phyloP scores from a whole-genome alignment of 92 coral and sea anemone species.

The Palythoa grandis region DNA sequence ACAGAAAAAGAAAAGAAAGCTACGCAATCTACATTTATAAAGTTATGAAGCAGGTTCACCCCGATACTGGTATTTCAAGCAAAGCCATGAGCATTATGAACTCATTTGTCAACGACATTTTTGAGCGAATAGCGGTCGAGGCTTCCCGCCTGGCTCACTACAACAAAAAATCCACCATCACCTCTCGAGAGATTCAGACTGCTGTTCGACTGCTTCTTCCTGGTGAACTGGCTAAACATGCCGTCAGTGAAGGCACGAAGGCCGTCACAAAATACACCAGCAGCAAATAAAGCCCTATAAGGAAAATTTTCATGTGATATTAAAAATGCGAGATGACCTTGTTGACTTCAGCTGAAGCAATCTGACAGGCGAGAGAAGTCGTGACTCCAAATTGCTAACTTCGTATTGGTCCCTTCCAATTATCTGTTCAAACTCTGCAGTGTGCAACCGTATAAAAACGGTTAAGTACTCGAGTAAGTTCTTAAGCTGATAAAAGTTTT shows the following conservation, averaged over 20 bases:
- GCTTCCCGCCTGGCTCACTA: slow-evolving; percentile 41
- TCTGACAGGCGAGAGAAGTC: too few relatives aligned
- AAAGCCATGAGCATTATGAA: slow-evolving; percentile 41
- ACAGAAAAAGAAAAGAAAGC: slow-evolving; percentile 2
- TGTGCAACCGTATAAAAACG: too few relatives aligned
- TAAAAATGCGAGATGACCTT: too few relatives aligned
- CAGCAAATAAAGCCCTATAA: slow-evolving; percentile 12
- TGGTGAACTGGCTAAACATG: slow-evolving; percentile 37
- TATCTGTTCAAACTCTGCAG: too few relatives aligned
- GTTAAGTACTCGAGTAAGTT: too few relatives aligned
- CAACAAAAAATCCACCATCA: slow-evolving; percentile 41
- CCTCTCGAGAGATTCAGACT: slow-evolving; percentile 39
- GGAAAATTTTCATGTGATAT: neutral
- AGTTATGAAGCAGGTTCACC: slow-evolving; percentile 36
- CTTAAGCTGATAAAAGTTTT: too few relatives aligned
- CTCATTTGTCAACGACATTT: slow-evolving; percentile 39
- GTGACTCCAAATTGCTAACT: too few relatives aligned
- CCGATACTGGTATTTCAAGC: slow-evolving; percentile 39
- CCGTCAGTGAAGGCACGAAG: slow-evolving; percentile 35
- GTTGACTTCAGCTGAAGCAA: too few relatives aligned
- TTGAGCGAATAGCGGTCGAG: slow-evolving; percentile 30
- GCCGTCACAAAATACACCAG: slow-evolving; percentile 45
- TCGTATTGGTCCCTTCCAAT: too few relatives aligned
- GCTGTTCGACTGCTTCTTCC: slow-evolving; percentile 31
- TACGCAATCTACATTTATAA: slow-evolving; percentile 1